A percentile compares a stretch with the other conserved stretches of the same genome.
phyloP scores from a whole-genome alignment of 2,113 vertebrate species.

The Colossoma macropomum region DNA sequence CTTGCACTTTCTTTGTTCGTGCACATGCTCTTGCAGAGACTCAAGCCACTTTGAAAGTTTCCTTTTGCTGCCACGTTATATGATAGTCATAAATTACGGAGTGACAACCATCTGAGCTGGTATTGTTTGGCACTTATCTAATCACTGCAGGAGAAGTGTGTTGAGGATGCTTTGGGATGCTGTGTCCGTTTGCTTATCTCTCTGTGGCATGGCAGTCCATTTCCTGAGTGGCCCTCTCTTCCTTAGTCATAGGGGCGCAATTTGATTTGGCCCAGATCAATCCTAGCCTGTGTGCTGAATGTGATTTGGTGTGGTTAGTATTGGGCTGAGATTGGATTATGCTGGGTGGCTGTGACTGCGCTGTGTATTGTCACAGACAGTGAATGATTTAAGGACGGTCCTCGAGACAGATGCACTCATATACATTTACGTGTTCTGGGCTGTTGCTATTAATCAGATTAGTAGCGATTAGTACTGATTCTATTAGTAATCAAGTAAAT shows the following conservation, averaged over 20 bases:
- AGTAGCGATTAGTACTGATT: not conserved
- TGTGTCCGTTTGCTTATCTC: slow-evolving; percentile 71
- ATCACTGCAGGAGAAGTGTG: slow-evolving; percentile 47
- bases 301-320: slow-evolving; percentile 75
- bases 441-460: not conserved
- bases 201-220: slow-evolving; percentile 66
- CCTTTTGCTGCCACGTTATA: not conserved
- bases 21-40: not conserved
- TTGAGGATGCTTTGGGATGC: slow-evolving; percentile 37
- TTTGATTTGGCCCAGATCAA: slow-evolving; percentile 74
- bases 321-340: slow-evolving; percentile 74
- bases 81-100: slow-evolving; percentile 1
- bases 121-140: slow-evolving; percentile 51
- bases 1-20: not conserved
- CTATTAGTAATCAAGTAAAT: too few relatives aligned
- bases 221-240: slow-evolving; percentile 61
- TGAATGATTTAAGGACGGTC: not conserved
- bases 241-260: slow-evolving; percentile 66
- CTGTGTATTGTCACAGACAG: slow-evolving; percentile 51
- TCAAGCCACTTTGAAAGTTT: slow-evolving; percentile 2
- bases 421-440: too few relatives aligned
- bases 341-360: slow-evolving; percentile 32
- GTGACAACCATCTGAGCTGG: slow-evolving; percentile 5
- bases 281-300: slow-evolving; percentile 72
- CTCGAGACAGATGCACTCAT: not conserved